These are phyloP conservation scores for Poecile montanus DNA, from an alignment of 2,797 vertebrate genomes.

Conservation along the genomic window DNA sequence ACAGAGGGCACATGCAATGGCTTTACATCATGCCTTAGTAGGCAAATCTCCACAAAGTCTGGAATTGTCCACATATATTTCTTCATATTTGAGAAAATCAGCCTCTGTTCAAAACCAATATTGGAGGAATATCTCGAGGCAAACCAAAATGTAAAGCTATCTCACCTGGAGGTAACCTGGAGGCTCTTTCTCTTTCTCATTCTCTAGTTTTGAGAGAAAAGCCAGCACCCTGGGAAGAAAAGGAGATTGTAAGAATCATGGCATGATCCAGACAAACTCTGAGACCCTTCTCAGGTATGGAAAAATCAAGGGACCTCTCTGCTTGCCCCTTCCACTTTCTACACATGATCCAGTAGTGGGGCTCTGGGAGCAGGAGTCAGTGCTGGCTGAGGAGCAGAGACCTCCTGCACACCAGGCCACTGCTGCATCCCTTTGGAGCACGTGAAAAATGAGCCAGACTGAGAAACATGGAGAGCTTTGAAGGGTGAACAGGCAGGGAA, in stretches of 20 bases:
- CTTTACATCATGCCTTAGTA: background rate
- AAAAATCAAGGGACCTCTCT: background rate
- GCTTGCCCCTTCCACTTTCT: background rate
- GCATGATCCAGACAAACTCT: background rate
- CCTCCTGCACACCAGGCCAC: background rate
- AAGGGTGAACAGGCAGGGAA: background rate
- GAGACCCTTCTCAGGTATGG: background rate
- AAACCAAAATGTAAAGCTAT: background rate
- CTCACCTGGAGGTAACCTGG: background rate
- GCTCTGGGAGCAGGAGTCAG: background rate
- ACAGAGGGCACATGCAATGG: background rate
- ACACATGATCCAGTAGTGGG: rapidly evolving
- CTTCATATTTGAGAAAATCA: background rate
- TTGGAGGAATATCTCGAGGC: background rate
- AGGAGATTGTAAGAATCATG: background rate
- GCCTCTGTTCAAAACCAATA: background rate
- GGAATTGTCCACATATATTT: background rate
- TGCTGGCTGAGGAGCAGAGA: background rate
- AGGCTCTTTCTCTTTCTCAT: too few relatives aligned
- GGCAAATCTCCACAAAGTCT: background rate
- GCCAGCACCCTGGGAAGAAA: background rate
- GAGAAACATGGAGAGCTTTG: background rate
- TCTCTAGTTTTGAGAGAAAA: background rate
- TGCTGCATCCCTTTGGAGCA: background rate
- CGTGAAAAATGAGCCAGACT: background rate